Evolutionary conservation across 2,888 invertebrate genomes (phyloP), one percentile per base, ranked within the genome.

Genomic region (Nymphalis urticae): DNA sequence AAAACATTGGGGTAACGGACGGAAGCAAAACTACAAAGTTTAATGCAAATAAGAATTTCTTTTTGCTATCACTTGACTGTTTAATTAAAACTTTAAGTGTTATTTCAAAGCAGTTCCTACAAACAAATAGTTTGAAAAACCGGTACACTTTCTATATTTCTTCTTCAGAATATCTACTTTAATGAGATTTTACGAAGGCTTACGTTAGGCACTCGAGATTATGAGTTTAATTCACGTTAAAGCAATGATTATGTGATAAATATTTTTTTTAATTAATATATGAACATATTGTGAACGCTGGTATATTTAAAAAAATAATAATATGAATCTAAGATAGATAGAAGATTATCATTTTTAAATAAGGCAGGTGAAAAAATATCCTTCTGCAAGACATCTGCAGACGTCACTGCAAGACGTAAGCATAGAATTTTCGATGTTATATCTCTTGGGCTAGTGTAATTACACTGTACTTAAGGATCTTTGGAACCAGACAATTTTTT

Each of bases 81-180:
- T 66, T 70, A 70, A 70, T 70, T 66, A 70, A 70, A 66, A 63
- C 70, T 70, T 70, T 32, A 64, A 70, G 70, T 66, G 61, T 62
- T 66, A 63, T 66, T 64, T 21, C 47, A 60, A 58, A 42, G 58
- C 42, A 58, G 42, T 58, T 58, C 13, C 42, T 42, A 58, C 19
- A 42, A 58, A 58, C 19, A 58, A 58, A 56, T 56, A 56, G 24
- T 56, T 56, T 47, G 48, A 56, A 53, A 64, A 56, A 24, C 48
- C 48, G n/a, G 64, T 27, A 47, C 48, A 19, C 16, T n/a, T 51
- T 51, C 16, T 50, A 63, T 63, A 9, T 36, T 56, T 56, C 9
- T 56, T 56, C 54, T 56, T 32, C 27, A 8, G 32, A 56, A 17
- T 32, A 56, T 56, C 17, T 32, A 32, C 32, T 56, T 32, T 56